These are phyloP conservation scores for Botrylloides violaceus DNA, from an alignment of 23 tunicate genomes.

Conservation along the genomic window DNA sequence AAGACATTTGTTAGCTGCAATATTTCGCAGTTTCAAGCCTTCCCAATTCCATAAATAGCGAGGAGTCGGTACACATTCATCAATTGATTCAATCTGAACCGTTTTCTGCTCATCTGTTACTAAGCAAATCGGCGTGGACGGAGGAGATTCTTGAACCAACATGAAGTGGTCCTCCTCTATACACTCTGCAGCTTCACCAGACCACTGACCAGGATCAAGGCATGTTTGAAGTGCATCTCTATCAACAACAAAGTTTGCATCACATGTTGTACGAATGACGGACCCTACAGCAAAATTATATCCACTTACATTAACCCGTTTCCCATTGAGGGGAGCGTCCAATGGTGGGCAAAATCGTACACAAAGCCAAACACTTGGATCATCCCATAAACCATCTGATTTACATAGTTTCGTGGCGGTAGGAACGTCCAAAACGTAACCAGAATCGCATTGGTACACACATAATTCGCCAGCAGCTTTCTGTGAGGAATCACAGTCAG, in stretches of 20 bases:
- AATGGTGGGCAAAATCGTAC: conserved; percentile 31
- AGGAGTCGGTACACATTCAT: not conserved
- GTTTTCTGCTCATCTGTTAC: not conserved
- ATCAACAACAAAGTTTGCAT: conserved; percentile 26
- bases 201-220: conserved; percentile 35
- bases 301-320: not conserved
- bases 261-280: conserved; percentile 19
- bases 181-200: conserved; percentile 25
- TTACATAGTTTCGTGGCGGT: conserved; percentile 1
- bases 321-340: conserved; percentile 30
- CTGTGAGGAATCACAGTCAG: conserved; percentile 24
- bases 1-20: conserved; percentile 26
- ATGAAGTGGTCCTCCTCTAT: conserved; percentile 32
- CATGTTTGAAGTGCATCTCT: conserved; percentile 24
- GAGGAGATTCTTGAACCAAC: conserved; percentile 48
- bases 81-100: not conserved
- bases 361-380: conserved; percentile 18
- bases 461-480: conserved; percentile 19
- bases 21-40: conserved; percentile 15
- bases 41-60: conserved; percentile 53
- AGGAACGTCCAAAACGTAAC: conserved; percentile 6
- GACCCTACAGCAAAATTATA: conserved; percentile 20
- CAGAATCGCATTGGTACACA: conserved; percentile 7
- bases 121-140: conserved; percentile 17
- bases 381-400: conserved; percentile 27